These are phyloP conservation scores for Tupaia tana DNA, from an alignment of 2,113 vertebrate genomes.

Conservation along the genomic window DNA sequence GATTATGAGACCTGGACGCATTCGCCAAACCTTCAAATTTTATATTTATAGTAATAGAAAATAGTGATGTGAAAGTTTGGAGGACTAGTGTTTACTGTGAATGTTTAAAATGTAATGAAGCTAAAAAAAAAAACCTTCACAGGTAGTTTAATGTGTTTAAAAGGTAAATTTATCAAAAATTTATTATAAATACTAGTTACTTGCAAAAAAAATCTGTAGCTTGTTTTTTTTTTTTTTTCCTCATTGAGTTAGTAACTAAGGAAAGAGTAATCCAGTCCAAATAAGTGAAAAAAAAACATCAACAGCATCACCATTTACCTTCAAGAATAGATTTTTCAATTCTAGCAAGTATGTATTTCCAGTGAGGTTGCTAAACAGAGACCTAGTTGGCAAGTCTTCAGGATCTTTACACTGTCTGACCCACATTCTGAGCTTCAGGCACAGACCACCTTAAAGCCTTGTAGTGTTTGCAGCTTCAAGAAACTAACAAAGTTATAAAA, in stretches of 20 bases:
- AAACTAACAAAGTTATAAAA: conserved; percentile 86
- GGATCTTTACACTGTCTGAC: conserved; percentile 78
- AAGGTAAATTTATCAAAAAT: conserved; percentile 70
- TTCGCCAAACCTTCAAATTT: not conserved
- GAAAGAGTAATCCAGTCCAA: conserved; percentile 47
- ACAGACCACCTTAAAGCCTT: conserved; percentile 82
- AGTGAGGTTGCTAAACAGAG: conserved; percentile 77
- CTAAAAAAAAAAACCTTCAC: conserved; percentile 48
- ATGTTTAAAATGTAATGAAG: conserved; percentile 53
- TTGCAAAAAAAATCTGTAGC: not conserved
- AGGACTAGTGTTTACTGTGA: conserved; percentile 62
- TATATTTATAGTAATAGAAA: conserved; percentile 34
- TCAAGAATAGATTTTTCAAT: conserved; percentile 4
- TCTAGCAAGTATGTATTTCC: conserved; percentile 20
- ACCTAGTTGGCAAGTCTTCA: conserved; percentile 68
- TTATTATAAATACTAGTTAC: conserved; percentile 28
- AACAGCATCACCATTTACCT: conserved; percentile 2
- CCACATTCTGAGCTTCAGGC: conserved; percentile 72
- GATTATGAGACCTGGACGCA: not conserved
- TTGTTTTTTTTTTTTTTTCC: not conserved
- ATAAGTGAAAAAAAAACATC: conserved; percentile 62
- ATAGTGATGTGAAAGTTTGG: conserved; percentile 30
- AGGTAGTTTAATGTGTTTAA: conserved; percentile 48
- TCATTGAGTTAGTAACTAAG: conserved; percentile 22
- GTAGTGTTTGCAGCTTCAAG: conserved; percentile 89